Percentiles rank a stretch among this genome's conserved stretches.
Conservation (phyloP, 2,113 vertebrate species). For the Pluvialis apricaria region DNA sequence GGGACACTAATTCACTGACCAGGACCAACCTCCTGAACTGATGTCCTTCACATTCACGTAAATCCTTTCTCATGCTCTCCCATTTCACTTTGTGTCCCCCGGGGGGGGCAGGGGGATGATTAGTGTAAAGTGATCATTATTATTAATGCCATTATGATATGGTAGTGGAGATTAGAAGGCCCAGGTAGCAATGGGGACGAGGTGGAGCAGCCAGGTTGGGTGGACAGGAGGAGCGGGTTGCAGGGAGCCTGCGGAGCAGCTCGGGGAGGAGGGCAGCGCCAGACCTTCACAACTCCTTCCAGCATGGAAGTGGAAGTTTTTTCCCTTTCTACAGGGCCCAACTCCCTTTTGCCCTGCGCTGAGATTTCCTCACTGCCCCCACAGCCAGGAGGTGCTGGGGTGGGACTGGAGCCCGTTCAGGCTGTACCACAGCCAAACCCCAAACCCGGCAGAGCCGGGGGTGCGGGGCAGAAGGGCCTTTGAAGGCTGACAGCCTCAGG, state of each 20-base stretch:
- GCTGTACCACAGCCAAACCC: not conserved
- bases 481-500: constrained; percentile 69
- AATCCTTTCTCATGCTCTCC: not conserved
- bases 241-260: too few species aligned
- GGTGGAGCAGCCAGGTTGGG: not conserved
- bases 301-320: not conserved
- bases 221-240: not conserved
- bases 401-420: not conserved
- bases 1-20: not conserved
- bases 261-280: not conserved
- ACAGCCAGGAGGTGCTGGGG: not conserved
- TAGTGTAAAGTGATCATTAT: not conserved
- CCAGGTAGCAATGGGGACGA: not conserved
- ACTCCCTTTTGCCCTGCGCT: not conserved
- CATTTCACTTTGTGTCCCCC: not conserved
- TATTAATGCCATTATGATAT: not conserved
- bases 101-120: not conserved
- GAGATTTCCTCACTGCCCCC: not conserved
- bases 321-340: not conserved
- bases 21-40: not conserved
- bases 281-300: not conserved
- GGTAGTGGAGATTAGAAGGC: not conserved
- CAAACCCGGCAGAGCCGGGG: not conserved
- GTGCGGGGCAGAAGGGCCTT: not conserved
- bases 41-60: not conserved